These are phyloP conservation scores for Chironomus riparius DNA, from an alignment of 2,888 invertebrate genomes.

Conservation along the genomic window DNA sequence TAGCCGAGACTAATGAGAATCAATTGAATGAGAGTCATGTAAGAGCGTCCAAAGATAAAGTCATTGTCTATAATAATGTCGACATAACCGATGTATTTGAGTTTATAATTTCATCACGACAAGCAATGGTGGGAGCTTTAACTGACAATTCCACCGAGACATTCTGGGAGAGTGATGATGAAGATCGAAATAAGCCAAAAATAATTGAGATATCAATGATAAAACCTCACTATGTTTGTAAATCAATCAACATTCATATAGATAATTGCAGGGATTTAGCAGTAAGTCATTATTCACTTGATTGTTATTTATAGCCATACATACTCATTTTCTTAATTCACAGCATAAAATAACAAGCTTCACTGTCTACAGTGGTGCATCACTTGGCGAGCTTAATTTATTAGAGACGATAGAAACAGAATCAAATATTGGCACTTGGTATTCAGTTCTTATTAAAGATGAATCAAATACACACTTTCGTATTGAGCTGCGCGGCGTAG, in stretches of 20 bases:
- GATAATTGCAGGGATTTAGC: conserved; percentile 90
- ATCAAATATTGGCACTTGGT: conserved; percentile 78
- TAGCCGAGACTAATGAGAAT: conserved; percentile 34
- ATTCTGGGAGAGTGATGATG: conserved; percentile 98
- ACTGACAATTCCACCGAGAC: conserved; percentile 94
- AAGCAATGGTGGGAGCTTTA: conserved; percentile 86
- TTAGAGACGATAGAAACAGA: conserved; percentile 80
- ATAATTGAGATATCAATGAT: conserved; percentile 61
- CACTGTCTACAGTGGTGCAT: conserved; percentile 75
- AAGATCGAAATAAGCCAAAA: conserved; percentile 88
- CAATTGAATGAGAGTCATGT: conserved; percentile 32
- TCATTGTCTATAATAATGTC: conserved; percentile 36
- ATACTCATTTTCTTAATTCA: conserved; percentile 34
- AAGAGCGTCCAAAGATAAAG: neutral
- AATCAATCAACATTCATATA: conserved; percentile 71
- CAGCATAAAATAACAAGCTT: conserved; percentile 84
- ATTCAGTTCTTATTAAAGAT: conserved; percentile 50
- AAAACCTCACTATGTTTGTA: conserved; percentile 44
- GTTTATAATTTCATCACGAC: conserved; percentile 62
- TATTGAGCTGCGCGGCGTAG: conserved; percentile 83
- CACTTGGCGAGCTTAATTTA: conserved; percentile 70
- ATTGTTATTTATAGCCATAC: neutral
- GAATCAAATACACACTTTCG: conserved; percentile 55
- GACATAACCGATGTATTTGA: conserved; percentile 42
- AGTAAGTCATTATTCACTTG: conserved; percentile 46